These are phyloP conservation scores for Apodemia mormo DNA, from an alignment of 2,888 invertebrate species.

Conservation along the genomic window DNA sequence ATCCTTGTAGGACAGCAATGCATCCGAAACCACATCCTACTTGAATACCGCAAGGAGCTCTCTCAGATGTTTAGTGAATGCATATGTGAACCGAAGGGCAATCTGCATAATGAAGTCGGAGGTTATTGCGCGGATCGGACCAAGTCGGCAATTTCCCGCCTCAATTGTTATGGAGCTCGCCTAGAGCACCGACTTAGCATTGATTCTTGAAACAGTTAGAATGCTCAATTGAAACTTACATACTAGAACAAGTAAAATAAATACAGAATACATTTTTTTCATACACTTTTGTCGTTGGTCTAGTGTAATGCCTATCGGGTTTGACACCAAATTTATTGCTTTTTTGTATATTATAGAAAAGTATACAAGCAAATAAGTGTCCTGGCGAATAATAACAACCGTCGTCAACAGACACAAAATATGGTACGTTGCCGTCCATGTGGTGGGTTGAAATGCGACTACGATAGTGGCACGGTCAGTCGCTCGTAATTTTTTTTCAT, in stretches of 20 bases:
- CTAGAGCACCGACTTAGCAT: constrained; percentile 48
- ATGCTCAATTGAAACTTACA: constrained; percentile 21
- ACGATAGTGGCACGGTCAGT: no score
- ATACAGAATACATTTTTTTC: not conserved
- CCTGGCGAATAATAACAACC: no score
- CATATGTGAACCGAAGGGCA: constrained; percentile 62
- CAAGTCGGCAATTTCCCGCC: constrained; percentile 69
- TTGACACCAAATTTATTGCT: no score
- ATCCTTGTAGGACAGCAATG: constrained; percentile 11
- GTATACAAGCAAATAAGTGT: no score
- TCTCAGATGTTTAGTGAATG: constrained; percentile 62
- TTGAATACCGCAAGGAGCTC: constrained; percentile 31
- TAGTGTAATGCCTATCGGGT: no score
- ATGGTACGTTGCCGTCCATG: no score
- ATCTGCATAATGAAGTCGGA: constrained; percentile 75
- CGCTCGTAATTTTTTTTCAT: no score
- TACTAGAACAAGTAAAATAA: constrained; percentile 3
- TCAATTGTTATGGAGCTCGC: constrained; percentile 65
- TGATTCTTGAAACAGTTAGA: constrained; percentile 45
- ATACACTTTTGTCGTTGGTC: no score
- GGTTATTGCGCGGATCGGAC: constrained; percentile 70
- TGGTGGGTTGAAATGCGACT: no score
- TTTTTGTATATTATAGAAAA: no score
- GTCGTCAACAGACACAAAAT: no score
- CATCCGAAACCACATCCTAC: not conserved